Conservation (phyloP, 2,113 vertebrate species). For the Equus quagga region DNA sequence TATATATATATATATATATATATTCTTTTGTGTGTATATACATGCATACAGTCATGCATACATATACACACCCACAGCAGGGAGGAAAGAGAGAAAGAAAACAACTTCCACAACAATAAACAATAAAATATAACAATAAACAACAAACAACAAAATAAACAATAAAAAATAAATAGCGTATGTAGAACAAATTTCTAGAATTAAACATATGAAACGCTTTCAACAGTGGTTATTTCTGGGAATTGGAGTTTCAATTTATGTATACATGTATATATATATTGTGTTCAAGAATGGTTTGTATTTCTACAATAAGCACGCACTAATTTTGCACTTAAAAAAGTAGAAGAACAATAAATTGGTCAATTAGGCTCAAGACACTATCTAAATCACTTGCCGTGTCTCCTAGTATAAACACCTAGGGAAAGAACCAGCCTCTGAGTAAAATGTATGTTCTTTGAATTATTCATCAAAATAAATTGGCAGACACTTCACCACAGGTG, state of each 20-base stretch:
- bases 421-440: conserved; percentile 17
- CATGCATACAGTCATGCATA: background rate
- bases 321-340: conserved; percentile 36
- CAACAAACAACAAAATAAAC: background rate
- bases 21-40: background rate
- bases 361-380: background rate
- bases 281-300: background rate
- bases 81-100: background rate
- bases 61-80: background rate
- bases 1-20: background rate
- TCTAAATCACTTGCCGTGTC: conserved; percentile 1
- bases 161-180: background rate
- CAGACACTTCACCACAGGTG: conserved; percentile 37
- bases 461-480: conserved; percentile 62
- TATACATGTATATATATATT: background rate
- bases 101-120: background rate
- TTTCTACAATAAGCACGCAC: background rate
- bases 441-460: conserved; percentile 56
- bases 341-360: background rate
- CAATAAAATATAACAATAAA: background rate
- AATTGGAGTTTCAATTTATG: background rate
- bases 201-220: conserved; percentile 20
- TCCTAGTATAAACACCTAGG: background rate
- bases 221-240: background rate
- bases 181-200: background rate